Base-by-base conservation (phyloP, 2,797 vertebrate genomes). In the Distichodus sexfasciatus region DNA sequence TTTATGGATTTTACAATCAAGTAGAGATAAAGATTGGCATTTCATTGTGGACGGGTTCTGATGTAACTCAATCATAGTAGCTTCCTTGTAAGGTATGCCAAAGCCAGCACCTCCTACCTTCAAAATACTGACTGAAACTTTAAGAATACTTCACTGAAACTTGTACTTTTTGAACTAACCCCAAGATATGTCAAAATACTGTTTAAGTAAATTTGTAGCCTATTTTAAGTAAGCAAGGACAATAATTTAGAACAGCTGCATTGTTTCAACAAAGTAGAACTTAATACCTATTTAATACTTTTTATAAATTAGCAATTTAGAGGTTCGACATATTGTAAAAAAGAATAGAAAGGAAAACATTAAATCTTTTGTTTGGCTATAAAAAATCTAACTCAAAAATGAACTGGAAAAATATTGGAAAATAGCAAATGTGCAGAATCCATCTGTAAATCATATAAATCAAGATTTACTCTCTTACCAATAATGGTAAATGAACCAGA, bases 1-100 rank as follows among this genome's bases (percentile, higher is more conserved):
- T 81, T 71, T 75, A 80, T 77, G 66, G 75, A 81, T 87, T 87
- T 86, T 90, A 90, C 87, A 90, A 90, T 89, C 87, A 88, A 85
- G 86, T 87, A 82, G 77, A 87, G 69, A 83, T 71, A 66, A 85
- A 81, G 69, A 81, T 78, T 3, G 12, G 60, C 47, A 60, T 47
- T 38, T 19, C 9, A 4, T 11, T 23, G n/a, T n/a, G n/a, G n/a
- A n/a, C n/a, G n/a, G n/a, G n/a, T n/a, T n/a, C n/a, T n/a, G n/a
- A n/a, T n/a, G n/a, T n/a, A n/a, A n/a, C n/a, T n/a, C n/a, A n/a
- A n/a, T n/a, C n/a, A n/a, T n/a, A n/a, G n/a, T n/a, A n/a, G n/a
- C n/a, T n/a, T n/a, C n/a, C n/a, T n/a, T n/a, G n/a, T n/a, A n/a
- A n/a, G n/a, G n/a, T n/a, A n/a, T n/a, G n/a, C n/a, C n/a, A n/a